Evolutionary conservation across 2,797 vertebrate genomes (phyloP), one percentile per base, ranked within the genome.

Genomic region (Gadopsis bispinosus): DNA sequence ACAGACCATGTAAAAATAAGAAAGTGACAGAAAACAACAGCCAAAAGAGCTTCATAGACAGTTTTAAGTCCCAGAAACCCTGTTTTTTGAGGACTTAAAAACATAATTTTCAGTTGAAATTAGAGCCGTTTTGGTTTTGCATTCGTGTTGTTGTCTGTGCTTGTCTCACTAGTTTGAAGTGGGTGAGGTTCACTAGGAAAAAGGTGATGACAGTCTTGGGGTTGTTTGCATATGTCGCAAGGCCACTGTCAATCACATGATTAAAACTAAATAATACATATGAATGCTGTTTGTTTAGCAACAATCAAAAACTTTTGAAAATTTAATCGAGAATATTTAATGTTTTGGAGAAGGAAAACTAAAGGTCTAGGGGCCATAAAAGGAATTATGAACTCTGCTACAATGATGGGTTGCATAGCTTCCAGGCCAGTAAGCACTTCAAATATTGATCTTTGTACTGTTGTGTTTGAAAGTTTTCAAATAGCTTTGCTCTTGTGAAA

Each of bases 241-340:
- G 31, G 41, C 7, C 31, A 26, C 33, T 51, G 14, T 26, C 31
- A 53, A 35, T 41, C 5, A 31, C 39, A n/a, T 29, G 20, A 56
- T 39, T 8, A 10, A 11, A 65, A 51, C 41, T 45, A 26, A 3
- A 71, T 48, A n/a, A 45, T 20, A 14, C 5, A 45, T 14, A 20
- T 0, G 2, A 19, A 47, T 19, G 17, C 3, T 7, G 10, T 47
- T 47, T 22, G 41, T 41, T 55, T 31, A 26, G 26, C 26, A 26
- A 26, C 26, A 26, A 26, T 13, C 31, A 14, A 41, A 22, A 31
- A 41, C 50, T 26, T 58, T 58, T 33, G 45, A 31, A n/a, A 20
- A 58, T 73, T 58, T 50, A 69, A 37, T 48, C 20, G 31, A 64
- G 13, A 69, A 61, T 67, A 66, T 73, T 69, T 73, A 16, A 81